Evolutionary conservation across 35 echinoderm and acorn worm genomes (phyloP).

Genomic region (Hemicentrotus pulcherrimus): DNA sequence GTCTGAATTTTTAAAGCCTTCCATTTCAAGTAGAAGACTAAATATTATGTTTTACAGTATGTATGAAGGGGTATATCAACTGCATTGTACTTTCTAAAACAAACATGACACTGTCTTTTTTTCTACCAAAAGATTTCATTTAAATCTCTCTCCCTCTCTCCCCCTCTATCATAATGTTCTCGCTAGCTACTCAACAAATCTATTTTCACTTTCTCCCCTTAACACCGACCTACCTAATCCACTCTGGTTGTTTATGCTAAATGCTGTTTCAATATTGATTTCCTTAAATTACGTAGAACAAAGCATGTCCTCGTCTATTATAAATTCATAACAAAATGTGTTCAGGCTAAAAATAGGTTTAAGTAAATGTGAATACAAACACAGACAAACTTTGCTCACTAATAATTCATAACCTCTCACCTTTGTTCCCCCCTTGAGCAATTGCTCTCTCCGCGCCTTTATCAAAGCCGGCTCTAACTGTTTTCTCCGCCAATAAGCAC

Average conservation of each 20-base stretch:
- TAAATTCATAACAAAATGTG: not conserved
- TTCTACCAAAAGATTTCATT: too few relatives aligned
- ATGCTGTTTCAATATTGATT: not conserved
- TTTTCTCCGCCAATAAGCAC: not conserved
- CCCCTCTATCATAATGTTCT: not conserved
- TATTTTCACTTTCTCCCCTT: not conserved
- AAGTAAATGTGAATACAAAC: not conserved
- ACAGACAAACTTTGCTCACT: not conserved
- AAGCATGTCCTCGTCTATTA: not conserved
- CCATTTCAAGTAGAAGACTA: too few relatives aligned
- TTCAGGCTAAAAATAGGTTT: not conserved
- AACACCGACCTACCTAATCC: not conserved
- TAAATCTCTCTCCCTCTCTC: not conserved
- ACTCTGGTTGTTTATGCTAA: not conserved
- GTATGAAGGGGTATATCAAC: too few relatives aligned
- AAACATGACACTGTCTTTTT: too few relatives aligned
- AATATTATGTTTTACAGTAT: too few relatives aligned
- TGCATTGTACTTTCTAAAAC: too few relatives aligned
- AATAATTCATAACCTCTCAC: not conserved
- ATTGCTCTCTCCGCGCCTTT: not conserved
- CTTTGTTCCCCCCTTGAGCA: not conserved
- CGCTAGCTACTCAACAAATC: not conserved
- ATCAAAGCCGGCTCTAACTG: not conserved
- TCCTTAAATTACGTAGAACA: not conserved
- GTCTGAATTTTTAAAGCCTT: too few relatives aligned